A percentile compares a stretch with the other conserved stretches of the same genome.
phyloP scores from a whole-genome alignment of 1,140 invertebrate genomes.

The Drosophila guanche region DNA sequence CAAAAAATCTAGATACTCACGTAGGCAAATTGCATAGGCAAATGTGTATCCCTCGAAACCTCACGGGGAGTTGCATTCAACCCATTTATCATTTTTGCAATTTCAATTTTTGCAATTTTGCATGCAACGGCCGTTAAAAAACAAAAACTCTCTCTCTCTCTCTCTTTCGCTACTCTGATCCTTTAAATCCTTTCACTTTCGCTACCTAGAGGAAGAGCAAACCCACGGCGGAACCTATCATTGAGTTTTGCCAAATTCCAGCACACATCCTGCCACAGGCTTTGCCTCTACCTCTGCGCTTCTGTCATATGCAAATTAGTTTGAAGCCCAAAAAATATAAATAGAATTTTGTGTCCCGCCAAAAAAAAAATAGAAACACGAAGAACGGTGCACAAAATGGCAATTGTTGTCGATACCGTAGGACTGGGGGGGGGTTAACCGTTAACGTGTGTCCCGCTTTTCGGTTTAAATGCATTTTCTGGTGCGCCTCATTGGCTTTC shows the following conservation, averaged over 20 bases:
- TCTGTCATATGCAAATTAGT: constrained; percentile 78
- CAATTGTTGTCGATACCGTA: constrained; percentile 48
- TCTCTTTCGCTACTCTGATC: constrained; percentile 53
- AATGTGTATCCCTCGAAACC: constrained; percentile 26
- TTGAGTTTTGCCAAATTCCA: constrained; percentile 75
- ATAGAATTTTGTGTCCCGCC: constrained; percentile 58
- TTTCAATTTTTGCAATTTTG: constrained; percentile 70
- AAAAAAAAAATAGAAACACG: constrained; percentile 50
- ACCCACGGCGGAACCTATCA: neutral
- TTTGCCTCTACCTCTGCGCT: constrained; percentile 2
- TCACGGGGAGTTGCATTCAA: constrained; percentile 48
- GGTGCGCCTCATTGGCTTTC: constrained; percentile 80
- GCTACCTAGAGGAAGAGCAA: constrained; percentile 50
- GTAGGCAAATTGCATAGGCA: constrained; percentile 64
- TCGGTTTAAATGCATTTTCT: constrained; percentile 71
- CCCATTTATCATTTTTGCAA: constrained; percentile 73
- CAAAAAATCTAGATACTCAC: constrained; percentile 35
- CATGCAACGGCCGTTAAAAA: constrained; percentile 70
- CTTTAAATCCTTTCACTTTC: constrained; percentile 77
- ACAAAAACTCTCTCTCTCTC: neutral
- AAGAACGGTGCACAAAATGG: constrained; percentile 59
- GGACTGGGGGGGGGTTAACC: constrained; percentile 11
- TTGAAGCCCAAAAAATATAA: constrained; percentile 48
- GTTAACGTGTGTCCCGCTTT: constrained; percentile 10
- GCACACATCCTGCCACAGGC: constrained; percentile 40